These are phyloP conservation scores for Paraescarpia echinospica DNA, from an alignment of 1,140 invertebrate species.

Conservation along the genomic window DNA sequence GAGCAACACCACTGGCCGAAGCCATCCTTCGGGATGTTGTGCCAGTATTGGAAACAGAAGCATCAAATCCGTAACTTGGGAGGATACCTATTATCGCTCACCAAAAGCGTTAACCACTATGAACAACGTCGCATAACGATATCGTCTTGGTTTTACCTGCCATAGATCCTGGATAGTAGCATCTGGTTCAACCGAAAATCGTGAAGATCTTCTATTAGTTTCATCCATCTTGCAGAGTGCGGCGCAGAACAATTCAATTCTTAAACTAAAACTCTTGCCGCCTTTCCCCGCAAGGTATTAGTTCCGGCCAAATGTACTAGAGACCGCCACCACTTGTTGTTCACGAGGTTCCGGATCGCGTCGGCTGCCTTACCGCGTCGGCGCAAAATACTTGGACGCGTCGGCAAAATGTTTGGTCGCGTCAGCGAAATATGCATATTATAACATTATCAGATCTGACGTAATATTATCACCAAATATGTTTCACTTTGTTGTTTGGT, in stretches of 20 bases:
- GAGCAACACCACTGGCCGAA: too few species aligned
- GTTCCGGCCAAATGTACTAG: not conserved
- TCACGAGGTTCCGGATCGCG: too few species aligned
- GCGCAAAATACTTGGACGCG: too few species aligned
- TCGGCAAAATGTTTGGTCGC: too few species aligned
- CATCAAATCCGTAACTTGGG: too few species aligned
- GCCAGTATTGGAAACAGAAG: too few species aligned
- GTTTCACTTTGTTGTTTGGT: too few species aligned
- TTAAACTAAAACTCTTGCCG: not conserved
- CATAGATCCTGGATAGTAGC: not conserved
- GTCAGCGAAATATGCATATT: too few species aligned
- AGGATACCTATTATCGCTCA: not conserved
- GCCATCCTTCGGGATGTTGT: too few species aligned
- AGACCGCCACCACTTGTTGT: not conserved
- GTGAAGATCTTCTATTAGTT: not conserved
- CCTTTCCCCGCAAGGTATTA: not conserved
- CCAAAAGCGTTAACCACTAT: not conserved
- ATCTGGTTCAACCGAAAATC: not conserved
- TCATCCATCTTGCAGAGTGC: not conserved
- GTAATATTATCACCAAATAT: too few species aligned
- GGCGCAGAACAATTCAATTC: not conserved
- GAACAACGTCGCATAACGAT: not conserved
- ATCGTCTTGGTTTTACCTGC: not conserved
- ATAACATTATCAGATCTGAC: too few species aligned
- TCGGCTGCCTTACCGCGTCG: too few species aligned